Evolutionary conservation across 2,888 invertebrate genomes (phyloP).

Genomic region (Leptinotarsa haldemani): DNA sequence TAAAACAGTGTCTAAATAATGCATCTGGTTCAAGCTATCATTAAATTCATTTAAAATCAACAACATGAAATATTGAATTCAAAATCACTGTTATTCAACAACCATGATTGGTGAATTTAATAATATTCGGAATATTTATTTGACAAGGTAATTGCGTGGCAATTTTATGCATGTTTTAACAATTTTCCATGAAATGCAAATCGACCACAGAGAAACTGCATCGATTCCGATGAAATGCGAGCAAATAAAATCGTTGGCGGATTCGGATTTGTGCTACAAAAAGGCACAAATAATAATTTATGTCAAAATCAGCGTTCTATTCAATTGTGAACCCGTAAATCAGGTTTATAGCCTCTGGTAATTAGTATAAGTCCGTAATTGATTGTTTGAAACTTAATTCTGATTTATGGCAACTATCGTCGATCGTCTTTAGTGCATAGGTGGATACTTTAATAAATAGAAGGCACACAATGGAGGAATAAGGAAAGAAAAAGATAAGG

Average conservation of each 20-base stretch:
- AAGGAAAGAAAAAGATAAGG: constrained; percentile 3
- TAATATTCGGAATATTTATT: constrained; percentile 43
- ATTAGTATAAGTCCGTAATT: constrained; percentile 62
- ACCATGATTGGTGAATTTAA: constrained; percentile 31
- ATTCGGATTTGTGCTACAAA: constrained; percentile 49
- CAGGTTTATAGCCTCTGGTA: constrained; percentile 59
- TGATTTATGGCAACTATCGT: constrained; percentile 54
- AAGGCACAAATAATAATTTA: constrained; percentile 57
- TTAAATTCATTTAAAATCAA: constrained; percentile 27
- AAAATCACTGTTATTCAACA: constrained; percentile 13
- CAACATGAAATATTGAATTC: constrained; percentile 18
- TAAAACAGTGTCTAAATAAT: constrained; percentile 19
- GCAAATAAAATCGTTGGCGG: constrained; percentile 51
- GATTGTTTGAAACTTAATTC: constrained; percentile 61
- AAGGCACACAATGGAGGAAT: constrained; percentile 9
- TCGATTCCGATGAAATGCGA: constrained; percentile 42
- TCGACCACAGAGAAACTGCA: constrained; percentile 30
- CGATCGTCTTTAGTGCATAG: constrained; percentile 23
- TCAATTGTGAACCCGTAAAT: constrained; percentile 60
- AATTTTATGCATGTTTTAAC: constrained; percentile 47
- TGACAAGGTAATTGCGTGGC: constrained; percentile 35
- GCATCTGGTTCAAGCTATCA: constrained; percentile 11
- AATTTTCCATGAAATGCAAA: constrained; percentile 43
- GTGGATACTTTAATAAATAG: constrained; percentile 6
- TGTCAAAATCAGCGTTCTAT: constrained; percentile 57